Evolutionary conservation across 1,140 invertebrate species (phyloP), one percentile per base, ranked within the genome.

Genomic region (Bathynomus jamesi): DNA sequence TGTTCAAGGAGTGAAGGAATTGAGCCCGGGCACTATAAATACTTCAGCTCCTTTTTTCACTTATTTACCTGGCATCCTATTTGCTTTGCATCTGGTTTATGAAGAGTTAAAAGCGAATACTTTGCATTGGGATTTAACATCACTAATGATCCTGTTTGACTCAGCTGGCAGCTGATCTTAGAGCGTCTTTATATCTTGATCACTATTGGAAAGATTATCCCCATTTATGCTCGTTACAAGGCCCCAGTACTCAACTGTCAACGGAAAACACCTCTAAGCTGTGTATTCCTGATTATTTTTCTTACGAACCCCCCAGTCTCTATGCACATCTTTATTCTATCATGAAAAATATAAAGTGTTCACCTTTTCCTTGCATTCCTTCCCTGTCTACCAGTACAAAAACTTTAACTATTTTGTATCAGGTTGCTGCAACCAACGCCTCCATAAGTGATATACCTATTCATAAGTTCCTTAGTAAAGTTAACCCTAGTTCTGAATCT

Each of bases 181-280:
- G 87, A 66, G 84, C 93, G 28, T 81, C 86, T 0, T 82, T 84
- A 25, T 97, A 93, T 79, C 81, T 87, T 11, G 86, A 91, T 78
- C 88, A 93, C 80, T 98, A 98, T 80, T 90, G 91, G 83, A 83
- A 90, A 74, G 94, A 97, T 83, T 94, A 90, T 79, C 93, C 94
- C 0, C 80, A 83, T 4, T 79, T 87, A 17, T 88, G 84, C 78
- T 79, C 79, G 60, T 73, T 84, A 46, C 80, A 82, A 28, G 79
- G 77, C 29, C 67, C 72, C 53, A 61, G 72, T 67, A 60, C 78
- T 78, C 76, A 81, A 76, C 61, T 76, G 73, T 61, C 81, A 74
- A 67, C 81, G 78, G 71, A 78, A 78, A 68, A 79, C 76, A 65
- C 78, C 78, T 78, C 75, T 69, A 77, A 64, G 30, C 68, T 79